These are phyloP conservation scores for Mareca strepera DNA, from an alignment of 2,797 vertebrate genomes.

Conservation along the genomic window DNA sequence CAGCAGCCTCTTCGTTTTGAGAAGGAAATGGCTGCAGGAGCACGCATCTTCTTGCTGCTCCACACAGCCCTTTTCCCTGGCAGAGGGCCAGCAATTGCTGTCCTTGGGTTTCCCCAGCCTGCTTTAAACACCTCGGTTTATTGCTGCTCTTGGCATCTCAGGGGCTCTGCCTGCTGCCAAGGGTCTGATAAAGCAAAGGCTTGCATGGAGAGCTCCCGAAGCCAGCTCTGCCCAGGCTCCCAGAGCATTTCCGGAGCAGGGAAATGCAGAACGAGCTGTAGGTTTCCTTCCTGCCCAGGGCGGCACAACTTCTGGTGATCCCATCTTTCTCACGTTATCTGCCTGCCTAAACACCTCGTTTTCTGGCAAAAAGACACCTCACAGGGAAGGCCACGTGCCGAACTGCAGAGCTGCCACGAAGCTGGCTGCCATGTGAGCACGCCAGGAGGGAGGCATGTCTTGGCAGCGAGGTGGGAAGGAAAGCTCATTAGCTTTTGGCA, in stretches of 20 bases:
- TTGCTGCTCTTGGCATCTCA: constrained; percentile 8
- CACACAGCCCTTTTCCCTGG: neutral
- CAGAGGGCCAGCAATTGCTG: neutral
- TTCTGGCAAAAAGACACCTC: neutral
- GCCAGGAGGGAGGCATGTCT: neutral
- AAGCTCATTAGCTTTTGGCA: constrained; percentile 52
- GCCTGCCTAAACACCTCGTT: neutral
- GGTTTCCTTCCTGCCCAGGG: neutral
- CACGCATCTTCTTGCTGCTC: neutral
- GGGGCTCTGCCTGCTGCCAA: neutral
- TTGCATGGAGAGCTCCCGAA: neutral
- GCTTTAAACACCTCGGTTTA: neutral
- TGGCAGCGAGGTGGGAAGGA: neutral
- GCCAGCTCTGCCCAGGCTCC: neutral
- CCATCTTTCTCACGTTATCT: neutral
- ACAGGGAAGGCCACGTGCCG: constrained; percentile 2
- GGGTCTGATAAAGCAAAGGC: neutral
- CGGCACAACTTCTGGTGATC: neutral
- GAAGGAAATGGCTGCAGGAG: neutral
- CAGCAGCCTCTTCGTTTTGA: neutral
- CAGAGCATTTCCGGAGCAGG: neutral
- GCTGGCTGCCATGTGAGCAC: neutral
- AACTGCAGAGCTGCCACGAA: neutral
- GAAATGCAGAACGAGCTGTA: neutral
- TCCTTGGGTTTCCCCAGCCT: neutral